Base-by-base conservation (phyloP, 2,888 invertebrate genomes). In the Plebejus anna region DNA sequence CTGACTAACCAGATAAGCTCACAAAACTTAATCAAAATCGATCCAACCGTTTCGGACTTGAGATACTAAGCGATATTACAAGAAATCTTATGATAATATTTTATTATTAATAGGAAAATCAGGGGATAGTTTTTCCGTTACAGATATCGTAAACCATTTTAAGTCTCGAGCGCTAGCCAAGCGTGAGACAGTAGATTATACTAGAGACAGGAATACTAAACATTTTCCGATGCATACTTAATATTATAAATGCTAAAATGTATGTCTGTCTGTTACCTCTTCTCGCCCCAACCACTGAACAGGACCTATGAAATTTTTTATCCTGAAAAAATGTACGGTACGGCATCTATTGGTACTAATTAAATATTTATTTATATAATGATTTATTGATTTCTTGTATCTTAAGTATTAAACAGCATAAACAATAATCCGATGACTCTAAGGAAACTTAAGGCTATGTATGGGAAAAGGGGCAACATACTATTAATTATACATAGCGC, bases 401-500 rank as follows among this genome's bases (percentile, higher is more conserved):
- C 55, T 16, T 16, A 55, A 55, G 1, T 16, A 55, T 55, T 55
- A 4, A 16, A 16, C 16, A 55, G 55, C 16, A 16, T 4, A 16
- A 4, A 55, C 16, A 55, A 55, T 55, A 28, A 61, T 61, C 11
- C 7, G 61, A 22, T 61, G 22, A 28, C 36, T 70, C 32, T 70
- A 38, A 70, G 38, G 61, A 22, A 66, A 13, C 59, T 32, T 13
- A 66, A 66, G 66, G 32, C 32, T 32, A 32, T 36, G 32, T 66
- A 66, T 32, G 16, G 36, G 5, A 13, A 22, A 38, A n/a, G 38
- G 36, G 38, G 42, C n/a, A 42, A 42, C 71, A 42, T 71, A 22
- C 71, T n/a, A 71, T 42, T 71, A 71, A 71, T 71, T 71, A 71
- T 71, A 42, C 38, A n/a, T 28, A 22, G 7, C 38, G 71, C 42